Evolutionary conservation across 2,888 invertebrate species (phyloP), one percentile per base, ranked within the genome.

Genomic region (Cyaniris semiargus): DNA sequence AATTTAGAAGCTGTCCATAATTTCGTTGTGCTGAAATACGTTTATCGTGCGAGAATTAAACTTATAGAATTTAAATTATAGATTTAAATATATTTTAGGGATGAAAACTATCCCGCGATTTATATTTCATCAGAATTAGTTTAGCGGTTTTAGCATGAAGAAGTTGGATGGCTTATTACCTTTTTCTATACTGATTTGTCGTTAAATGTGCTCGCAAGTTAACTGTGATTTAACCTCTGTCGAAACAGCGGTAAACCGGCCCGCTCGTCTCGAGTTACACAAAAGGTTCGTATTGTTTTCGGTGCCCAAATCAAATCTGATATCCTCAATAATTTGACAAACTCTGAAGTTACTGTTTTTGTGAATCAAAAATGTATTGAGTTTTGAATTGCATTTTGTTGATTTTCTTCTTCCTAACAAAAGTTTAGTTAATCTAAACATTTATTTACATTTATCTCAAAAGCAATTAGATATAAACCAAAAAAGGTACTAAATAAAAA

Each of bases 231-330:
- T 27, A 66, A 66, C 66, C 66, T 66, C 66, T 31, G 66, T 66
- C 66, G 23, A 5, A 31, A 31, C 66, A 27, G 13, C 66, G 66
- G 66, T 18, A 31, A 66, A 27, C 27, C 71, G 84, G 86, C 87
- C 87, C 89, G 88, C 85, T 85, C 86, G 89, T 90, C 83, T 93
- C 91, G 80, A 83, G 82, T 93, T 93, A 90, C 94, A 90, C 88
- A 91, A 92, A 92, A 91, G 90, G 90, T 89, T 85, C 86, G 87
- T 89, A 84, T 88, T 90, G 89, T 89, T 91, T 90, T 90, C 84
- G 84, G 86, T 86, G 85, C 88, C 87, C 87, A 87, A 89, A 89
- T 90, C 88, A 90, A 92, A 91, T 89, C 86, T 86, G 86, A 89
- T 91, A 89, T 89, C 89, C 88, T 85, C 85, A 84, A 85, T 87